Base-by-base conservation (phyloP, 2,113 vertebrate species). In the Scomber japonicus region DNA sequence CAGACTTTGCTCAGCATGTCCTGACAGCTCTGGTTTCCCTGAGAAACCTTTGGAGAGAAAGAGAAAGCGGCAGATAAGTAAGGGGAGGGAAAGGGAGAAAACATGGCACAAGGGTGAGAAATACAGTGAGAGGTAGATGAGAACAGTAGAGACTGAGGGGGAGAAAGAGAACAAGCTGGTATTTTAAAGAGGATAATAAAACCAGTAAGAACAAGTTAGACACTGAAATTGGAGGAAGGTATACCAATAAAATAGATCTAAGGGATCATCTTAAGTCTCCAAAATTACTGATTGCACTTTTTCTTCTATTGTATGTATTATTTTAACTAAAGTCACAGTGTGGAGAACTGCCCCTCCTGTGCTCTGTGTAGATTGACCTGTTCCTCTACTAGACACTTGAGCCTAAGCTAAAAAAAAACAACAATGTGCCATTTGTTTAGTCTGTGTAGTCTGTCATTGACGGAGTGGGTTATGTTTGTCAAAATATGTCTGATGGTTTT, bases 1-100 rank as follows among this genome's bases (percentile, higher is more conserved):
- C 40, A 51, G 30, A 78, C 81, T 78, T 72, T 66, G 79, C 59
- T 84, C 73, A 24, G 82, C 86, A 54, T 64, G 86, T 82, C 67
- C 17, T 21, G 68, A 80, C 88, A 83, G 64, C 60, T 73, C 75
- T 40, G 19, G 61, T 73, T 85, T 86, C 65, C 65, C 24, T 64
- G 66, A 44, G 21, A 73, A 53, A 65, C 3, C 40, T 60, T 56
- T 21, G 77, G 50, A 54, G 75, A 55, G 51, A 54, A 11, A 59
- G 56, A 5, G 35, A 13, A n/a, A 46, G 9, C 17, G 40, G 9
- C 17, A n/a, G 17, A 56, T 5, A 24, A 40, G 6, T 3, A 11
- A 11, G 16, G 5, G 13, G 46, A 17, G 44, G 9, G 11, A n/a
- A 55, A 24, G 48, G 3, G 21, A 54, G 21, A 54, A 10, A 65